Evolutionary conservation across 37 sponge, comb jelly and placozoan species (phyloP).

Genomic region (Cliona cf. orientalis): DNA sequence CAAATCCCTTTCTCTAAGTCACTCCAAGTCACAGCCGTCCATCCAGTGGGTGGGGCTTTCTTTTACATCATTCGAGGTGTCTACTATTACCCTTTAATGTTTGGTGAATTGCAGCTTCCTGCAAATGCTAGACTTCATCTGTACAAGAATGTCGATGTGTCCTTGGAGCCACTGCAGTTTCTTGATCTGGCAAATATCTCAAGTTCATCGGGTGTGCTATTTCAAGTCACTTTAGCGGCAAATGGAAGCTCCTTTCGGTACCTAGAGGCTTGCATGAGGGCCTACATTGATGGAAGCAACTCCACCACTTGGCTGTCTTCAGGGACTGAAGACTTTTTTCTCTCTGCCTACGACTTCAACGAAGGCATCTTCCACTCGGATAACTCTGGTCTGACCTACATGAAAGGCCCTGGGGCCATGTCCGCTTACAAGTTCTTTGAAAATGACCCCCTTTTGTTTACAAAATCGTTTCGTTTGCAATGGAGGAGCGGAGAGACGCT

Average conservation of each 20-base stretch:
- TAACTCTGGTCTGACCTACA: slow-evolving; percentile 65
- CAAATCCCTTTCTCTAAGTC: slow-evolving; percentile 64
- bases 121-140: slow-evolving; percentile 53
- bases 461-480: slow-evolving; percentile 58
- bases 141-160: slow-evolving; percentile 62
- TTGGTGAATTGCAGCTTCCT: slow-evolving; percentile 76
- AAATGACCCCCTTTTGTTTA: slow-evolving; percentile 77
- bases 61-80: slow-evolving; percentile 87
- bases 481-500: slow-evolving; percentile 81
- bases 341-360: slow-evolving; percentile 88
- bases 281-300: slow-evolving; percentile 50
- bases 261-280: slow-evolving; percentile 81
- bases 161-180: slow-evolving; percentile 57
- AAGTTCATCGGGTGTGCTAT: slow-evolving; percentile 59
- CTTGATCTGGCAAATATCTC: slow-evolving; percentile 56
- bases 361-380: slow-evolving; percentile 59
- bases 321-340: slow-evolving; percentile 79
- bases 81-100: slow-evolving; percentile 62
- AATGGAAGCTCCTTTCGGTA: slow-evolving; percentile 60
- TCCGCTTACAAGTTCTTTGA: slow-evolving; percentile 90
- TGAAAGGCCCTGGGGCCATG: slow-evolving; percentile 36
- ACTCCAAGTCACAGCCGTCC: slow-evolving; percentile 65
- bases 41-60: slow-evolving; percentile 38
- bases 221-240: slow-evolving; percentile 61
- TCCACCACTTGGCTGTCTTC: slow-evolving; percentile 6